These are phyloP conservation scores for Chrosomus eos DNA, from an alignment of 2,797 vertebrate species.

Conservation along the genomic window DNA sequence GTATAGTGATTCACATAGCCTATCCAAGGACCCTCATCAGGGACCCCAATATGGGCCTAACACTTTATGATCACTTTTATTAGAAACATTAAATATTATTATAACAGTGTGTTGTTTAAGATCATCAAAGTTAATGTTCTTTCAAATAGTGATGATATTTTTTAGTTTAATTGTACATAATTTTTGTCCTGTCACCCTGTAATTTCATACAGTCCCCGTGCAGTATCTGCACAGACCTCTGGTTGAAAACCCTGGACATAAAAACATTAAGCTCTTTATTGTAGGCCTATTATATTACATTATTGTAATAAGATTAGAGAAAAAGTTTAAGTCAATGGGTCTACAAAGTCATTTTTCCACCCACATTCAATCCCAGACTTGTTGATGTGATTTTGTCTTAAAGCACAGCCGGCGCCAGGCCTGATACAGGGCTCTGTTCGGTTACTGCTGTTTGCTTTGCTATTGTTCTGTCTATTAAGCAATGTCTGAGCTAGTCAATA, in stretches of 20 bases:
- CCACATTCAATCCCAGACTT: not conserved
- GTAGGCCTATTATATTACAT: not conserved
- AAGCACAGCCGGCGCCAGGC: conserved; percentile 7
- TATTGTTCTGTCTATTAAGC: conserved; percentile 36
- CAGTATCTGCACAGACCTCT: not conserved
- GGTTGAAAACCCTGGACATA: not conserved
- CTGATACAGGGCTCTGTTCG: conserved; percentile 22
- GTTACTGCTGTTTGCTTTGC: conserved; percentile 38
- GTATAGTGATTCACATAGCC: not conserved
- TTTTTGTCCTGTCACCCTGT: too few relatives aligned
- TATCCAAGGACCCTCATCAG: not conserved
- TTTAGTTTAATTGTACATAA: too few relatives aligned
- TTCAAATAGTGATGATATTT: not conserved
- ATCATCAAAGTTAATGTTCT: not conserved
- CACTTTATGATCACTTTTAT: not conserved
- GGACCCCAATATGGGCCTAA: not conserved
- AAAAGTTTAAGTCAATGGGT: not conserved
- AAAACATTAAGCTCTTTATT: not conserved
- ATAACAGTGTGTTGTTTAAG: too few relatives aligned
- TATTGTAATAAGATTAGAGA: not conserved
- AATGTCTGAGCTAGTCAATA: conserved; percentile 18
- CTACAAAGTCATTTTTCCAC: not conserved
- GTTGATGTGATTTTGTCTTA: not conserved
- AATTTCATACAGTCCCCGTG: not conserved
- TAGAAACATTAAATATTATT: not conserved